Evolutionary conservation across 1,140 invertebrate species (phyloP).

Genomic region (Popillia japonica): DNA sequence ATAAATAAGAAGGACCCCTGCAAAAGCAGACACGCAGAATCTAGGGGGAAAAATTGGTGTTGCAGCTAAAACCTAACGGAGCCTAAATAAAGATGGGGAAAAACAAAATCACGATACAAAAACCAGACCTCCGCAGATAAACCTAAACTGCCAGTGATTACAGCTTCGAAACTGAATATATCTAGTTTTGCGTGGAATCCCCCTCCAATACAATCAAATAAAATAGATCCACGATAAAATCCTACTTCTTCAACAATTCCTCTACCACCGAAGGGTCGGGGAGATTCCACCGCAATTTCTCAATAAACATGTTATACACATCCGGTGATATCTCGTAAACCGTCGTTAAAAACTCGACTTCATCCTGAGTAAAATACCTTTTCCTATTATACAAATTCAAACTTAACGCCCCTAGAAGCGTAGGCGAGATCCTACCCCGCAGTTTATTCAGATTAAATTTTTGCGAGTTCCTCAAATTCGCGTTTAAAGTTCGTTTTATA

Average conservation of each 20-base stretch:
- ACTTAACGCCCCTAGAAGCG: constrained; percentile 46
- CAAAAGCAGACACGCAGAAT: no score
- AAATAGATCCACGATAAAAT: no score
- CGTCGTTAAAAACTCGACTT: constrained; percentile 54
- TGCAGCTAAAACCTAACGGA: no score
- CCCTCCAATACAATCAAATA: no score
- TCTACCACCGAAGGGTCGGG: constrained; percentile 45
- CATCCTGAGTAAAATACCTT: constrained; percentile 49
- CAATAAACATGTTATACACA: constrained; percentile 52
- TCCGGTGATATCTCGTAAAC: constrained; percentile 53
- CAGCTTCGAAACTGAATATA: no score
- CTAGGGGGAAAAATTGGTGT: no score
- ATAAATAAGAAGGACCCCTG: no score
- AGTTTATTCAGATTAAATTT: constrained; percentile 46
- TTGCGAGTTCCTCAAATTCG: constrained; percentile 45
- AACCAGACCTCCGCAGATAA: no score
- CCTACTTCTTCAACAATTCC: constrained; percentile 10
- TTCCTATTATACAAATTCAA: constrained; percentile 48
- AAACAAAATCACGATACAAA: no score
- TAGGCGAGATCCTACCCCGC: constrained; percentile 46
- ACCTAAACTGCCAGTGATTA: no score
- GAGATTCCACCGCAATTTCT: constrained; percentile 56
- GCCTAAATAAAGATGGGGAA: no score
- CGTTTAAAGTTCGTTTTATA: constrained; percentile 53
- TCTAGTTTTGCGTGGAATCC: no score